Conservation (phyloP, 2,888 invertebrate genomes). For the Trichopria drosophilae region DNA sequence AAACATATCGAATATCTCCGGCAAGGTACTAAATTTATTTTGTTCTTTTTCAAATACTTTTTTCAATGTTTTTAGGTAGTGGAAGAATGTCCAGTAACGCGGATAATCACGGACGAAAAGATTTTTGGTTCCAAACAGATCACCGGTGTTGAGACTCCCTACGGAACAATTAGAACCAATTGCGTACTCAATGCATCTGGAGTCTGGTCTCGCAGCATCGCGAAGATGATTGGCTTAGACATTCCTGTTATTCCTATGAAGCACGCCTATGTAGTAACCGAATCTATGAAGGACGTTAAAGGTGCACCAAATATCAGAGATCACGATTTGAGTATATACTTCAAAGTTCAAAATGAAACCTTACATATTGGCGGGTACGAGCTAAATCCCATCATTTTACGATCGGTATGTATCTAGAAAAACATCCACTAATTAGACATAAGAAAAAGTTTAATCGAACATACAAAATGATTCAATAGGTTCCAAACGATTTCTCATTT, state of each 20-base stretch:
- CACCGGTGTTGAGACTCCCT: constrained; percentile 74
- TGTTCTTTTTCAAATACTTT: constrained; percentile 1
- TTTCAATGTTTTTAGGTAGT: constrained; percentile 63
- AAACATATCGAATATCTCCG: too few relatives aligned
- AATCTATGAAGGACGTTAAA: constrained; percentile 73
- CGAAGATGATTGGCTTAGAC: constrained; percentile 67
- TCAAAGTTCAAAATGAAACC: constrained; percentile 81
- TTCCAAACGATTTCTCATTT: constrained; percentile 78
- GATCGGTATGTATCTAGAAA: constrained; percentile 62
- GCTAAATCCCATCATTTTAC: constrained; percentile 77
- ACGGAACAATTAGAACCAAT: constrained; percentile 75
- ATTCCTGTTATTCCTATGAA: constrained; percentile 83
- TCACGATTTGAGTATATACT: constrained; percentile 81
- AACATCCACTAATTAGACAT: not conserved
- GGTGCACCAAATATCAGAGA: constrained; percentile 82
- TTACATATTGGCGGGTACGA: constrained; percentile 89
- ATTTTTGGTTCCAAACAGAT: constrained; percentile 69
- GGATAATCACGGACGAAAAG: constrained; percentile 70
- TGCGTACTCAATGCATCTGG: constrained; percentile 80
- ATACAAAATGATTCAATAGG: constrained; percentile 51
- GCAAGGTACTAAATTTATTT: too few relatives aligned
- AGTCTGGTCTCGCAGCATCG: constrained; percentile 80
- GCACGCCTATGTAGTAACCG: constrained; percentile 85
- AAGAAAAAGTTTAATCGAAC: not conserved
- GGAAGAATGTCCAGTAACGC: constrained; percentile 75